Evolutionary conservation across 1,140 invertebrate species (phyloP).

Genomic region (Mya arenaria): DNA sequence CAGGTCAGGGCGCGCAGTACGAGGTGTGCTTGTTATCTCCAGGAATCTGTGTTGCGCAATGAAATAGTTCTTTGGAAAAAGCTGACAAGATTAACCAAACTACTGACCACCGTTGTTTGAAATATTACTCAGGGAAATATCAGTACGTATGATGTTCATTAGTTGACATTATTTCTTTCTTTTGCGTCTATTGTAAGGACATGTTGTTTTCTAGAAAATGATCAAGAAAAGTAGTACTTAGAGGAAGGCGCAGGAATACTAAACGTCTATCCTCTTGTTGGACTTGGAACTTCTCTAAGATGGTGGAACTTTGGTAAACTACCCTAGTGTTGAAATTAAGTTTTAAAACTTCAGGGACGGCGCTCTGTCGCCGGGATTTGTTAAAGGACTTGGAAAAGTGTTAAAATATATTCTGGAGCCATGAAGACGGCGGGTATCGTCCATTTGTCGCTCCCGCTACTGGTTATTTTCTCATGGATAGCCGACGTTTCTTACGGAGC

Average conservation of each 20-base stretch:
- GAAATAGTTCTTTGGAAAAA: not conserved
- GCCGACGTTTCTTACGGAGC: constrained; percentile 51
- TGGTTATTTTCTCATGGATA: constrained; percentile 45
- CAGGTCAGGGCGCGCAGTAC: constrained; percentile 37
- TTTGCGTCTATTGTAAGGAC: too few relatives aligned
- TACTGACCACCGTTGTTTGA: too few relatives aligned
- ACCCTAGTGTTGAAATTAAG: not conserved
- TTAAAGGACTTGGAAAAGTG: constrained; percentile 7
- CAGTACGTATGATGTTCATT: too few relatives aligned
- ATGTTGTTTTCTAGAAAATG: too few relatives aligned
- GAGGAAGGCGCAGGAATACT: too few relatives aligned
- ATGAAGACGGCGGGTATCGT: constrained; percentile 38
- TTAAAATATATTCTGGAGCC: not conserved
- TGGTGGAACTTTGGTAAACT: constrained; percentile 51
- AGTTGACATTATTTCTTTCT: too few relatives aligned
- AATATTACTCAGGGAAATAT: too few relatives aligned
- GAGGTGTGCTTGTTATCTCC: not conserved
- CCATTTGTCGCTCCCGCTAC: not conserved
- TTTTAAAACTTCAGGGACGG: constrained; percentile 17
- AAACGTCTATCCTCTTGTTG: too few relatives aligned
- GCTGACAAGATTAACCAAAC: too few relatives aligned
- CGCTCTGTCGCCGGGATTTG: constrained; percentile 40
- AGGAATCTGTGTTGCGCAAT: not conserved
- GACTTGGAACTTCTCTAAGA: constrained; percentile 52
- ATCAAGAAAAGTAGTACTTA: too few relatives aligned